phyloP scores from a whole-genome alignment of 2,113 vertebrate species.

The Tauraco erythrolophus region DNA sequence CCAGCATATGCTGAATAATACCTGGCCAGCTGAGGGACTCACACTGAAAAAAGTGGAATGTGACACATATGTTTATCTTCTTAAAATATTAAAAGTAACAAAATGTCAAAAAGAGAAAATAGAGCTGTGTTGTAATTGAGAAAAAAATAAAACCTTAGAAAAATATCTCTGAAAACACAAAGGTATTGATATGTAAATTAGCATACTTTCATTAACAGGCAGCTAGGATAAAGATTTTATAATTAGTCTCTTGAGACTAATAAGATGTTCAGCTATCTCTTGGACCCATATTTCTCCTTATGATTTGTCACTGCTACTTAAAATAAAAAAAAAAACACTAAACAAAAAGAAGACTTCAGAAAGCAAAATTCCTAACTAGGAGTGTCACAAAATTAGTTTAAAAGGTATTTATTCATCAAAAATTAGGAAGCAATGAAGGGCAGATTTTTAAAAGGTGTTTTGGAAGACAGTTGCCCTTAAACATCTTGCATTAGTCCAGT shows the following conservation, averaged over 20 bases:
- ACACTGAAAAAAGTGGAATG: background rate
- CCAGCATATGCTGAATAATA: background rate
- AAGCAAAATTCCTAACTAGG: background rate
- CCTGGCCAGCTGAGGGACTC: background rate
- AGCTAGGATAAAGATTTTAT: slow-evolving; percentile 2
- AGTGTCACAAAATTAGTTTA: background rate
- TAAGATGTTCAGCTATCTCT: background rate
- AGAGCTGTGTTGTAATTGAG: accelerated
- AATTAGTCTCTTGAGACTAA: slow-evolving; percentile 41
- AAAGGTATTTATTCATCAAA: background rate
- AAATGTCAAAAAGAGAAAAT: background rate
- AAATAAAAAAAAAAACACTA: background rate
- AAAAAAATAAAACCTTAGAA: background rate
- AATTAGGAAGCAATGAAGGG: background rate
- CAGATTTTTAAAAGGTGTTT: background rate
- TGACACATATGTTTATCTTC: background rate
- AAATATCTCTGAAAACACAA: background rate
- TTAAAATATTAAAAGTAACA: background rate
- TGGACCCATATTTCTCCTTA: background rate
- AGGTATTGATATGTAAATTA: slow-evolving; percentile 1
- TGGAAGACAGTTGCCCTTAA: background rate
- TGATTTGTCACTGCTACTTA: background rate
- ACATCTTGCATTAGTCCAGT: background rate
- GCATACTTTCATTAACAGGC: background rate
- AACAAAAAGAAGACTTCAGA: background rate